Base-by-base conservation (phyloP, 2,888 invertebrate genomes). In the Chirona hameri region DNA sequence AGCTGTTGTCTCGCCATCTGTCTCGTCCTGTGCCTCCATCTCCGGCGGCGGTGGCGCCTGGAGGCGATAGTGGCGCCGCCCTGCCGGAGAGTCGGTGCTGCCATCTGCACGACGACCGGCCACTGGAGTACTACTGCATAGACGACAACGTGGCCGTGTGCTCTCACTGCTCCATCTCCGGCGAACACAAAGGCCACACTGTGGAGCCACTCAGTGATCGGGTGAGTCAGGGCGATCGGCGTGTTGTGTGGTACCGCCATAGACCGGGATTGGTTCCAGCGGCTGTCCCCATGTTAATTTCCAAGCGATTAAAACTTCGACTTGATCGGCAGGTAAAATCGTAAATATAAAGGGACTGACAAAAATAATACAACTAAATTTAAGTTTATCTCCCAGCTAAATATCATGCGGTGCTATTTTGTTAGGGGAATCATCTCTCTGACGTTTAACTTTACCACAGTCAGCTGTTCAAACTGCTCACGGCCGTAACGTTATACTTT, bases 51-150 rank as follows among this genome's bases (percentile, higher is more conserved):
- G 24, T 10, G 0, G 39, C 39, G 39, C 39, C 39, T 39, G 39
- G 2, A 2, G 39, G 10, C 10, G 76, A 46, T 39, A 18, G 27
- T 14, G 39, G 76, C 27, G 76, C 27, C 76, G 46, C 76, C 69
- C 24, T 14, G 27, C 12, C 72, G 72, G 46, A 39, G 9, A 39
- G 3, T 0, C 76, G 46, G 18, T 76, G 76, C 76, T 76, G 76
- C 46, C 39, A 21, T 12, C 76, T 76, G 24, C 76, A 76, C 46
- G 27, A 5, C 24, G 46, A 24, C 39, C 76, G 76, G 31, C 76
- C 76, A 39, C 76, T 76, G 21, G 76, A 76, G 46, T 76, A 76
- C 76, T 76, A 46, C 76, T 76, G 76, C 46, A 27, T 46, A 18
- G 76, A 76, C 46, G 76, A 76, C 46, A 24, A 24, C 24, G 76